Evolutionary conservation across 2,888 invertebrate genomes (phyloP), one percentile per base, ranked within the genome.

Genomic region (Dicyrtoma fusca): DNA sequence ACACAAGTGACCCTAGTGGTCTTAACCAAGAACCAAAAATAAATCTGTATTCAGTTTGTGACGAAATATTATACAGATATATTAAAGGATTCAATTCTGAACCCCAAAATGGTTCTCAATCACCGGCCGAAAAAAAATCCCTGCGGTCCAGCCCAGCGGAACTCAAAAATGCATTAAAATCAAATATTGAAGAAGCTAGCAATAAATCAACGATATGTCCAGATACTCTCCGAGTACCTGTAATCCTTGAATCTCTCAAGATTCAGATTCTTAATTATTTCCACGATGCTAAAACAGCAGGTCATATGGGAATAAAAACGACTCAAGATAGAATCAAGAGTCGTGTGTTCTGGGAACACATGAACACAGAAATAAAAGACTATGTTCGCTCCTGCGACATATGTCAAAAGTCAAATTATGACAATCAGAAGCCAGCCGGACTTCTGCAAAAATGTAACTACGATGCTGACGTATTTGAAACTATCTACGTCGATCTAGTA

Each of bases 241-340:
- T 76, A 0, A 21, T 78, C 14, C 78, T 76, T 1, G 45, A 64
- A 10, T n/a, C 17, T 1, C 42, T 76, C 19, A 21, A 51, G 11
- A 10, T 1, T 5, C 65, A 73, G 53, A 65, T 76, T 4, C 19
- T 79, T 14, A 23, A 42, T 2, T 61, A 70, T 8, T 77, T 75
- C 49, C 77, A 79, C 70, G 75, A 79, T 65, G n/a, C 34, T 25
- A 73, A 71, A 13, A 62, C 74, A 65, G 42, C 73, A 45, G 78
- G 77, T 17, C 78, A 78, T 61, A 42, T 74, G 42, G 77, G 77
- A 14, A 69, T 75, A 5, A 71, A 66, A 23, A 74, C 72, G 51
- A 79, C 78, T n/a, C 44, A 51, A 10, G 44, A 71, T 8, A 65
- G 64, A 19, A 68, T 79, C 21, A 65, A 65, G 25, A 25, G 53